Evolutionary conservation across 2,888 invertebrate genomes (phyloP).

Genomic region (Drosophila mimetica): DNA sequence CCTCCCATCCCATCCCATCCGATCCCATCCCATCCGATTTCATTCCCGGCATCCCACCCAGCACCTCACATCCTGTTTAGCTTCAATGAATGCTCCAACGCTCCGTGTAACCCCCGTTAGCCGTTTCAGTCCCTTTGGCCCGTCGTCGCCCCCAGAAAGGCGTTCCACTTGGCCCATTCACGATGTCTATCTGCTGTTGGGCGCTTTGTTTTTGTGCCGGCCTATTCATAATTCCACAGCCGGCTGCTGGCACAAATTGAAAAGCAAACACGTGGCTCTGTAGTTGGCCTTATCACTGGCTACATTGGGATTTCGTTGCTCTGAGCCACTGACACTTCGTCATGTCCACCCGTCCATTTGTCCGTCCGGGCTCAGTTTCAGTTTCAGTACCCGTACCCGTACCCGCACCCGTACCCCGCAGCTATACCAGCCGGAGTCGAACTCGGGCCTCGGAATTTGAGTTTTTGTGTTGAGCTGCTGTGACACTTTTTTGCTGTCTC

Average conservation of each 20-base stretch:
- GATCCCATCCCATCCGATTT: neutral
- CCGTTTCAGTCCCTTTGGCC: neutral
- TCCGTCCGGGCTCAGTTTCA: constrained; percentile 19
- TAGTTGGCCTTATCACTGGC: constrained; percentile 47
- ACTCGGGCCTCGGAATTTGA: constrained; percentile 21
- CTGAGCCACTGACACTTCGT: constrained; percentile 47
- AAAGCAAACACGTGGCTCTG: constrained; percentile 58
- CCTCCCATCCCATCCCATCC: constrained; percentile 1
- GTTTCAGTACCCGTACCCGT: neutral
- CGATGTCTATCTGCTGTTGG: constrained; percentile 41
- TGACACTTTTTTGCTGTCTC: constrained; percentile 40
- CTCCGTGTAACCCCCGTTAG: constrained; percentile 10
- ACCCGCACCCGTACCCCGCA: neutral
- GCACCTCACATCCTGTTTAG: constrained; percentile 33
- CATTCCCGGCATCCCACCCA: constrained; percentile 1
- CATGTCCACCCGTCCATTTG: constrained; percentile 28
- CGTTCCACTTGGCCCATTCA: constrained; percentile 23
- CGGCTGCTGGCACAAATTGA: constrained; percentile 53
- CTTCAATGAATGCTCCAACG: constrained; percentile 47
- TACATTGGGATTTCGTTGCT: constrained; percentile 36
- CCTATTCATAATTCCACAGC: constrained; percentile 68
- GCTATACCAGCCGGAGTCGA: constrained; percentile 22
- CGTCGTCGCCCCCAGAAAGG: constrained; percentile 13
- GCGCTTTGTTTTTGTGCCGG: constrained; percentile 28
- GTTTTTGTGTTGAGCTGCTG: constrained; percentile 44